phyloP scores from a whole-genome alignment of 2,888 invertebrate genomes.

The Ptycholaimellus sp. region DNA sequence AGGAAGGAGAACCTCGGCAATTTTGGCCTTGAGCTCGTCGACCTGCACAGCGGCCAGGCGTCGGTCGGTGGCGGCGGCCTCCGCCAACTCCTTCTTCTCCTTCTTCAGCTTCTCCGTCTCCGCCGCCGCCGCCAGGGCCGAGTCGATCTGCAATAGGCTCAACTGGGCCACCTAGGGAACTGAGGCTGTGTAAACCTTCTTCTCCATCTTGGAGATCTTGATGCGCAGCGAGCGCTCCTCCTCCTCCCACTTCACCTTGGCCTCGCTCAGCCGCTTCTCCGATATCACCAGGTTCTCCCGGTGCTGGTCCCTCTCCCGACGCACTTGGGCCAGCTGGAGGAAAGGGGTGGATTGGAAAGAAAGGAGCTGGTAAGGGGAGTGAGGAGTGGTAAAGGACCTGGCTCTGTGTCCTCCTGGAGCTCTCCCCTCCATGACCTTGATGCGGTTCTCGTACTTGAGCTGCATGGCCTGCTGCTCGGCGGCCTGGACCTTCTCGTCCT shows the following conservation, averaged over 20 bases:
- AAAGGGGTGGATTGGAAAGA: no score
- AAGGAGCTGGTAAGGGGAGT: no score
- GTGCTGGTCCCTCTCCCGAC: conserved; percentile 20
- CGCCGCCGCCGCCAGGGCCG: no score
- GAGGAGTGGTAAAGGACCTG: no score
- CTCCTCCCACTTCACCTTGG: conserved; percentile 11
- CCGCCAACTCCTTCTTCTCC: no score
- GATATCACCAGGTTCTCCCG: conserved; percentile 14
- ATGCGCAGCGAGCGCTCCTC: conserved; percentile 9
- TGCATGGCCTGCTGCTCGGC: conserved; percentile 23
- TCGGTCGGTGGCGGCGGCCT: no score
- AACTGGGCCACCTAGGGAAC: no score
- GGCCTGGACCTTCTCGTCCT: conserved; percentile 23
- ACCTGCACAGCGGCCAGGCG: conserved; percentile 48
- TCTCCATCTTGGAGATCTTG: conserved; percentile 11
- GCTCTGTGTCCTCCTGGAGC: conserved; percentile 20
- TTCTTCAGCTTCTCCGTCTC: no score
- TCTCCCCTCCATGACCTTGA: conserved; percentile 25
- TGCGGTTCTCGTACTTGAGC: conserved; percentile 21
- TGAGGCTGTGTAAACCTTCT: no score
- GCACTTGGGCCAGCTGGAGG: conserved; percentile 17
- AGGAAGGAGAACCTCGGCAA: conserved; percentile 45
- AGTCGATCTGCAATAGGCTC: no score
- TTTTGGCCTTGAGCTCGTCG: conserved; percentile 52
- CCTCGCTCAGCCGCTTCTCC: conserved; percentile 15